phyloP scores from a whole-genome alignment of 2,888 invertebrate species.

The Serripes groenlandicus region DNA sequence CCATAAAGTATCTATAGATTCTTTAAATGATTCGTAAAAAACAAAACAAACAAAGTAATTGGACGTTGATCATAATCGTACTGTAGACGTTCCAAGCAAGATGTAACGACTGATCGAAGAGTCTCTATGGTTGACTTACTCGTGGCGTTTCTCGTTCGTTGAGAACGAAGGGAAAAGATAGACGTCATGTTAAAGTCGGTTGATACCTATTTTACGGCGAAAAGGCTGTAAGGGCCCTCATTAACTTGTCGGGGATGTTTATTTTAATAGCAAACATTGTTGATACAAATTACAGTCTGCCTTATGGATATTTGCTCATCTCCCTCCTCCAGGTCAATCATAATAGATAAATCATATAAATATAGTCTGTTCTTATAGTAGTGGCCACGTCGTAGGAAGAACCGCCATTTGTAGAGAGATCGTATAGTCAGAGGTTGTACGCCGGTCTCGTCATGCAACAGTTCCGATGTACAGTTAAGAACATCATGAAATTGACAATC shows the following conservation, averaged over 20 bases:
- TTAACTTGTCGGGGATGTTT: constrained; percentile 16
- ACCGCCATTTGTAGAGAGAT: background rate
- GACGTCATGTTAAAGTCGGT: no score
- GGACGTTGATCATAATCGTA: no score
- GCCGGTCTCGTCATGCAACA: no score
- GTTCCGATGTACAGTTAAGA: background rate
- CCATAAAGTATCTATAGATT: no score
- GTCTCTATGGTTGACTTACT: no score
- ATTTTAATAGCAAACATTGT: constrained; percentile 6
- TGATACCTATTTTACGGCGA: constrained; percentile 1
- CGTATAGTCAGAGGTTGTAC: background rate
- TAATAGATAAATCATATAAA: background rate
- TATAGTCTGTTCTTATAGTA: background rate
- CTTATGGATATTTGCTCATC: background rate
- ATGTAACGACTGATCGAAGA: no score
- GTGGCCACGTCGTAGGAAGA: background rate
- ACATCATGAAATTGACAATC: background rate
- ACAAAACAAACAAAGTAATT: no score
- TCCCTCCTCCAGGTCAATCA: background rate
- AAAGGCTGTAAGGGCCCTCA: constrained; percentile 5
- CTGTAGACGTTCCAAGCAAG: no score
- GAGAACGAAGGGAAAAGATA: no score
- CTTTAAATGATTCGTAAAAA: no score
- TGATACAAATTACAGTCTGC: constrained; percentile 10
- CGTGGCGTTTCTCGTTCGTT: no score